Base-by-base conservation (phyloP, 23 tunicate genomes). In the Trididemnum clinides region DNA sequence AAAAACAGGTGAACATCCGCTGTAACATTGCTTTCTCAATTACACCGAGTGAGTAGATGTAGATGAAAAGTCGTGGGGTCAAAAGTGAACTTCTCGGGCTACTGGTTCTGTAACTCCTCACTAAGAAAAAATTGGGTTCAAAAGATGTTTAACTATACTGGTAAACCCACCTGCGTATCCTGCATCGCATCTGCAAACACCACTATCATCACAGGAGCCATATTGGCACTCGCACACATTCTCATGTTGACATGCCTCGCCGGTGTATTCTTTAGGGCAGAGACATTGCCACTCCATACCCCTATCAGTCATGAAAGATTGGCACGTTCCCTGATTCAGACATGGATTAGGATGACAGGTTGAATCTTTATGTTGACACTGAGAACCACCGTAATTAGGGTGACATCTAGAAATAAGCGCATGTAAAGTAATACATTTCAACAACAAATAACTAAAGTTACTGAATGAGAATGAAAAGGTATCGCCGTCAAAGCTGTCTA, bases 251-350 rank as follows among this genome's bases (percentile, higher is more conserved):
- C 96, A 91, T 0, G 72, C 37, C 2, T 6, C 39, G 1, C 97
- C 97, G 28, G 82, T 71, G 86, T 64, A 92, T 6, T 82, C 92
- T n/a, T 69, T 27, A 4, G 88, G 85, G 64, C 97, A 92, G 1
- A 25, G 23, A 80, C 97, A 92, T 2, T 12, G 20, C 38, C 63
- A 36, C 22, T 39, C 77, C 0, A 31, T 28, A 20, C 38, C 34
- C 22, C 77, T 64, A 33, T 62, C 26, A 29, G 32, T 27, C 38
- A 21, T 38, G 1, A 20, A 6, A 2, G 83, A 44, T 12, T 36
- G 39, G 76, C 89, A 85, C 1, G 76, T 85, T 2, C 89, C 89
- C 1, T 77, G 77, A 33, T 85, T 54, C 84, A 20, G 27, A 28
- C 89, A 85, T 26, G 64, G 81, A n/a, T 20, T 33, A 4, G 74